Conservation (phyloP, 2,888 invertebrate genomes). For the Pegoplata infirma region DNA sequence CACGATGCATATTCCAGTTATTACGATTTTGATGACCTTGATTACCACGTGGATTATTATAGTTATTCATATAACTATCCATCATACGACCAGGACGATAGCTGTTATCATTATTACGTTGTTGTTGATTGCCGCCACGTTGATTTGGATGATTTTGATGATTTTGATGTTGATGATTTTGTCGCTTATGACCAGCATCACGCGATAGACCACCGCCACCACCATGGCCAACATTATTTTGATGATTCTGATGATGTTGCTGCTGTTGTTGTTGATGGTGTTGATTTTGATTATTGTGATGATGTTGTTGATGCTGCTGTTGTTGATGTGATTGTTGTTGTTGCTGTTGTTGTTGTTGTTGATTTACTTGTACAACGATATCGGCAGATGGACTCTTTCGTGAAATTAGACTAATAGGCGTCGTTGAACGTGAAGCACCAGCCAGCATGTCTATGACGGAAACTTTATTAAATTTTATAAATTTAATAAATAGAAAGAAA, state of each 20-base stretch:
- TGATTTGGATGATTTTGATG: constrained; percentile 70
- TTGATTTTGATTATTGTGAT: constrained; percentile 80
- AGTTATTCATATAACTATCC: constrained; percentile 72
- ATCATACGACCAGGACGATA: constrained; percentile 76
- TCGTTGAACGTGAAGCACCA: constrained; percentile 86
- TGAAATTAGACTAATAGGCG: constrained; percentile 85
- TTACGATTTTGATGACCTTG: constrained; percentile 70
- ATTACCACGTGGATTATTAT: constrained; percentile 74
- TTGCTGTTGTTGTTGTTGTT: constrained; percentile 70
- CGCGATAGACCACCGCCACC: constrained; percentile 77
- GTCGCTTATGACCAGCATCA: constrained; percentile 75
- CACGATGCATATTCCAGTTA: constrained; percentile 77
- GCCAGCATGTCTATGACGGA: constrained; percentile 79
- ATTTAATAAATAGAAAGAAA: constrained; percentile 29
- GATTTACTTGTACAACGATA: constrained; percentile 86
- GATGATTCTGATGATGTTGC: constrained; percentile 80
- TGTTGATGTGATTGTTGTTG: constrained; percentile 63
- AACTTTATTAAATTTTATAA: constrained; percentile 67
- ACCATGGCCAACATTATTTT: constrained; percentile 71
- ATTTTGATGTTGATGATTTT: constrained; percentile 73
- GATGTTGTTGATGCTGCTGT: constrained; percentile 64
- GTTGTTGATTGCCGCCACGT: constrained; percentile 66
- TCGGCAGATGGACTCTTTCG: constrained; percentile 92
- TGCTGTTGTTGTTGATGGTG: constrained; percentile 60
- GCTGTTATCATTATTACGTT: constrained; percentile 68